Evolutionary conservation across 2,113 vertebrate species (phyloP).

Genomic region (Pachyramphus minor): DNA sequence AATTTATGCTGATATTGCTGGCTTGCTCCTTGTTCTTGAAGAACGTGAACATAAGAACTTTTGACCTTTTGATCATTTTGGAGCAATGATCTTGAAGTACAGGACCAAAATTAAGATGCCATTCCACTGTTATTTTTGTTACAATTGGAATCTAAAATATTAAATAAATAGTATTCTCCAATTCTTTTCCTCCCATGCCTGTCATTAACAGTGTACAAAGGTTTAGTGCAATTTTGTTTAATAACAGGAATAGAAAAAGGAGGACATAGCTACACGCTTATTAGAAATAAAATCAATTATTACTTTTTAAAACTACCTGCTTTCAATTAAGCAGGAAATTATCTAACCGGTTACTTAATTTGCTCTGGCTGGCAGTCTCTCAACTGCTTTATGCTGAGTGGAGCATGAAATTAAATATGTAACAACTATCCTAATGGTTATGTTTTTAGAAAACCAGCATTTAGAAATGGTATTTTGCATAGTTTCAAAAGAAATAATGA

Average conservation of each 20-base stretch:
- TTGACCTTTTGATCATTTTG: background rate
- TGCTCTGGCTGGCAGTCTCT: constrained; percentile 74
- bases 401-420: constrained; percentile 86
- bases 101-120: background rate
- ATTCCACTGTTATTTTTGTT: background rate
- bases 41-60: background rate
- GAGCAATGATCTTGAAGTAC: background rate
- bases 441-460: constrained; percentile 61
- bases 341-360: constrained; percentile 81
- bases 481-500: constrained; percentile 60
- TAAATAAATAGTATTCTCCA: background rate
- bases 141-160: background rate
- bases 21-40: background rate
- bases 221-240: constrained; percentile 47
- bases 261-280: constrained; percentile 59
- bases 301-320: constrained; percentile 81
- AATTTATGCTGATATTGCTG: background rate
- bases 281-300: constrained; percentile 79
- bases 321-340: constrained; percentile 85
- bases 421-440: constrained; percentile 75
- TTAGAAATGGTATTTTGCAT: constrained; percentile 59
- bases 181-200: background rate
- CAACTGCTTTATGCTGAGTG: constrained; percentile 81
- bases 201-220: constrained; percentile 14
- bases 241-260: constrained; percentile 47